phyloP scores from a whole-genome alignment of 2,113 vertebrate species.

The Callocephalon fimbriatum region DNA sequence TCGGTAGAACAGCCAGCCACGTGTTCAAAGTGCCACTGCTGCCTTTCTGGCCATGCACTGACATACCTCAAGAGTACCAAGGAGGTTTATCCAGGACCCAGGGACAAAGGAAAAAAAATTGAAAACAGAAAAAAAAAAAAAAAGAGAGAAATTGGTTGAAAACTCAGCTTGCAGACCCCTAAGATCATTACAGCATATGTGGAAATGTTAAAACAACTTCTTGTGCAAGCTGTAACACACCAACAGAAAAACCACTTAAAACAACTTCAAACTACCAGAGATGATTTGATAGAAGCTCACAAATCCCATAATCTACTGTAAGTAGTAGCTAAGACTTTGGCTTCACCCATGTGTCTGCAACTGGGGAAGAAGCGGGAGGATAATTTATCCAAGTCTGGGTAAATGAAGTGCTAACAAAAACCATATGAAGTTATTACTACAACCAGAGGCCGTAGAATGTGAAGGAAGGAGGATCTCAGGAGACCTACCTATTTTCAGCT shows the following conservation, averaged over 20 bases:
- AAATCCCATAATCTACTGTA: constrained; percentile 80
- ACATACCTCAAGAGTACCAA: not conserved
- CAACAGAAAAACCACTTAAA: constrained; percentile 67
- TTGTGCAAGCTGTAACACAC: constrained; percentile 21
- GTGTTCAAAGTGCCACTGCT: not conserved
- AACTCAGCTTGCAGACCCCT: constrained; percentile 49
- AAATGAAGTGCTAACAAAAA: constrained; percentile 87
- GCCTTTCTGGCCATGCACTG: not conserved
- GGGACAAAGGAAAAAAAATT: not conserved
- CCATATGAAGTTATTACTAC: constrained; percentile 83
- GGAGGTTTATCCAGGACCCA: not conserved
- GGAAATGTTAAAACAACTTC: constrained; percentile 71
- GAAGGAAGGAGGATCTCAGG: constrained; percentile 70
- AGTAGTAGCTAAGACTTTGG: constrained; percentile 74
- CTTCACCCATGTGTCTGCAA: constrained; percentile 72
- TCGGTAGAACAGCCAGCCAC: not conserved
- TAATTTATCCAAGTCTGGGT: constrained; percentile 83
- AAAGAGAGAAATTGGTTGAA: not conserved
- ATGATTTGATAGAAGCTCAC: constrained; percentile 78
- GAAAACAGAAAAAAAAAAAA: not conserved
- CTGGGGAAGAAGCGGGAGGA: constrained; percentile 73
- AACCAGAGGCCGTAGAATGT: constrained; percentile 77
- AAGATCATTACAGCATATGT: constrained; percentile 46
- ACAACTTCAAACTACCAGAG: constrained; percentile 72
- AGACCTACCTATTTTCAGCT: constrained; percentile 70